Percentiles rank a stretch among this genome's conserved stretches.
phyloP scores from a whole-genome alignment of 2,113 vertebrate species.

The Embiotoca jacksoni region DNA sequence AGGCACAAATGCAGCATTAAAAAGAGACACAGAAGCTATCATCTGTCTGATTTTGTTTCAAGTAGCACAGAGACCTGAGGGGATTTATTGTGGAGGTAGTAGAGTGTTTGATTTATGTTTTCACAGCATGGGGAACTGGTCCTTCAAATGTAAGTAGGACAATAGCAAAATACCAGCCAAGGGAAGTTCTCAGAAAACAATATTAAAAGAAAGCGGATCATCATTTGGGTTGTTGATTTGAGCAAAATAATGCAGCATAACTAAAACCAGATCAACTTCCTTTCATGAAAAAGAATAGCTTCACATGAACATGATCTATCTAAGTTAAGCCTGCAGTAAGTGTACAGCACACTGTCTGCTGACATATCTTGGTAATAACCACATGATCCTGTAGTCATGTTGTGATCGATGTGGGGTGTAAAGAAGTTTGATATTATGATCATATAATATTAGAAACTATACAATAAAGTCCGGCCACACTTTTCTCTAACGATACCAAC shows the following conservation, averaged over 20 bases:
- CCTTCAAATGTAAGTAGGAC: conserved; percentile 37
- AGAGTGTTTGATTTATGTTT: conserved; percentile 40
- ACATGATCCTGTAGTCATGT: neutral
- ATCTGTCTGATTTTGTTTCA: conserved; percentile 8
- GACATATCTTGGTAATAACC: neutral
- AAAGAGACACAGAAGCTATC: neutral
- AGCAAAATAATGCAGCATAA: neutral
- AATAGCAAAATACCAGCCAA: neutral
- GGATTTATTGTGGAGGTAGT: conserved; percentile 11
- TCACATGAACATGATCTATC: neutral
- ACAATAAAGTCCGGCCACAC: neutral
- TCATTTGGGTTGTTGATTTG: neutral
- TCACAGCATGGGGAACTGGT: conserved; percentile 4
- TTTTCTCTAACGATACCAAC: neutral
- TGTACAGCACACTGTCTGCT: neutral
- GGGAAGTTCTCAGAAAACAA: conserved; percentile 9
- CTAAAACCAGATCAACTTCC: conserved; percentile 30
- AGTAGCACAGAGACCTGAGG: neutral
- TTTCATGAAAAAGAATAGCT: neutral
- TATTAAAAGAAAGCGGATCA: neutral
- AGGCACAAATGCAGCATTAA: neutral
- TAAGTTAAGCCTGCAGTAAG: neutral
- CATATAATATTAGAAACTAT: neutral
- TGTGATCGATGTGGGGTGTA: neutral
- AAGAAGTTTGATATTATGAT: neutral